A percentile compares a stretch with the other conserved stretches of the same genome.
Conservation (phyloP, 2,888 invertebrate species). For the Acanthoscelides obtectus region DNA sequence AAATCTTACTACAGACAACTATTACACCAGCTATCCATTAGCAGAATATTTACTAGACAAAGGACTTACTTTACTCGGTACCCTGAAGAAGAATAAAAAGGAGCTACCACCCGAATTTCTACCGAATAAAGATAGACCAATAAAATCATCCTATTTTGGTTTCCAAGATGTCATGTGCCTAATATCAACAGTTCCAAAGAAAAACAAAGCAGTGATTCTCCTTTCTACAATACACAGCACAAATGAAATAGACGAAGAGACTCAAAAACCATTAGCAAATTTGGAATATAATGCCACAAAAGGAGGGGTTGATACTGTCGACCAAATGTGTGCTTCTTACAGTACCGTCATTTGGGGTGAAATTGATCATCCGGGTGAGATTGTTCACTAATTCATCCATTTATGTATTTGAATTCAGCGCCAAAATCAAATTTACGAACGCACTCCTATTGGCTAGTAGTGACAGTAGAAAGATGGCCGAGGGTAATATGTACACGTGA, state of each 20-base stretch:
- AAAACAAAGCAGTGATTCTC: neutral
- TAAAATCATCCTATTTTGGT: neutral
- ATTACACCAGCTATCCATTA: neutral
- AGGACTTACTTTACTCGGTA: neutral
- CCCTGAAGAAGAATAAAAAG: neutral
- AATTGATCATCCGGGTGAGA: too few species aligned
- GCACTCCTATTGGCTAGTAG: too few species aligned
- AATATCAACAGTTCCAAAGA: neutral
- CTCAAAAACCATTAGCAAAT: conserved; percentile 1
- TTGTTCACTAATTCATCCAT: too few species aligned
- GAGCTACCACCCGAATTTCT: neutral
- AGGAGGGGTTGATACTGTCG: neutral
- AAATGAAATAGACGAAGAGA: neutral
- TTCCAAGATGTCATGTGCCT: neutral
- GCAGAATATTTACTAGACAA: too few species aligned
- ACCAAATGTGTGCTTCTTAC: neutral
- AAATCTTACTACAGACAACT: neutral
- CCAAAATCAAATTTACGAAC: too few species aligned
- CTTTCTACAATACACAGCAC: neutral
- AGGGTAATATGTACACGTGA: too few species aligned
- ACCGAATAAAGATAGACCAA: neutral
- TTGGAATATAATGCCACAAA: too few species aligned
- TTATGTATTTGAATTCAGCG: too few species aligned
- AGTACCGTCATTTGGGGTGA: too few species aligned
- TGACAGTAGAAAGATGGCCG: too few species aligned